Conservation (phyloP, 2,797 vertebrate genomes). For the Psittacula echo region DNA sequence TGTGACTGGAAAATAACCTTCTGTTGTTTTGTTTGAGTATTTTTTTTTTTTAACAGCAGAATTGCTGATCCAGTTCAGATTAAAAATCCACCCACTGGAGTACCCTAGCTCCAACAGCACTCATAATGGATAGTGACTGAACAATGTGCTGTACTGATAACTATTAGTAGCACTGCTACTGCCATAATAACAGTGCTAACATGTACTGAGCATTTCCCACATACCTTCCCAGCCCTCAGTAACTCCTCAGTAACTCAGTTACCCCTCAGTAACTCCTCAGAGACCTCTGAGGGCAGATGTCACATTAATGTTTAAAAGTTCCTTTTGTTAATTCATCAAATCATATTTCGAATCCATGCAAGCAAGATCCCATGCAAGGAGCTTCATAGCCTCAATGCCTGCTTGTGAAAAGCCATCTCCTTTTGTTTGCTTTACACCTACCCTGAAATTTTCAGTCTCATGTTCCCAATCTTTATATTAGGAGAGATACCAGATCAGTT, state of each 20-base stretch:
- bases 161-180: neutral
- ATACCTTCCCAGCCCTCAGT: neutral
- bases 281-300: neutral
- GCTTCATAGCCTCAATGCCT: neutral
- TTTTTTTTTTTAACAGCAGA: neutral
- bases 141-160: neutral
- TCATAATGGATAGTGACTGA: rapidly evolving
- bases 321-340: neutral
- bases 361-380: neutral
- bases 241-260: neutral
- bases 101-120: neutral
- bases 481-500: neutral
- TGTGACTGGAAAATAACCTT: neutral
- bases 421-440: neutral
- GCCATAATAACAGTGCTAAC: rapidly evolving
- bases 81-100: neutral
- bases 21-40: neutral
- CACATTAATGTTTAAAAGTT: neutral
- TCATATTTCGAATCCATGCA: neutral
- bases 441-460: neutral
- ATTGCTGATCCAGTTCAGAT: neutral
- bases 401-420: neutral
- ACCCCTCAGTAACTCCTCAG: neutral
- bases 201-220: rapidly evolving
- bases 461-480: too few species aligned